Evolutionary conservation across 2,113 vertebrate species (phyloP), one percentile per base, ranked within the genome.

Genomic region (Odobenus rosmarus): DNA sequence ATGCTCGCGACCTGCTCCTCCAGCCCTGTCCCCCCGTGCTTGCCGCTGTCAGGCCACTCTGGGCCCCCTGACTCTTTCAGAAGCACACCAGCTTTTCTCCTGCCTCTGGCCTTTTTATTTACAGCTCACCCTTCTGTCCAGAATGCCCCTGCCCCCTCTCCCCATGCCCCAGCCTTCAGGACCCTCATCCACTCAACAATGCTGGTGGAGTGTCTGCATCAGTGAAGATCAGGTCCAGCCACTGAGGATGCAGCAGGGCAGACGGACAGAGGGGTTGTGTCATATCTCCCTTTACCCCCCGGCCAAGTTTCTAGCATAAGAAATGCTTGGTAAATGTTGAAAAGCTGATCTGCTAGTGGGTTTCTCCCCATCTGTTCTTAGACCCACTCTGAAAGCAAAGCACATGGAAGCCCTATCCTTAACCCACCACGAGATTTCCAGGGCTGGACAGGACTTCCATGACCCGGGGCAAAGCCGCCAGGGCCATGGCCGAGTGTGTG

Each of bases 21-120:
- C 2, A 2, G 49, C 8, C 0, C 14, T 13, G 5, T 23, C 14
- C 4, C 8, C 19, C 16, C 16, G 0, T 0, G 0, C 4, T 13
- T 0, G 1, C 21, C 53, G 53, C 51, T 9, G 1, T 3, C 42
- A 15, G 21, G 53, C 26, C 31, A 16, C 7, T 0, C 13, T 3
- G 51, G n/a, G n/a, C 31, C 72, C 77, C 8, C 26, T 10, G 19
- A 11, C 61, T 26, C 28, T 53, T 26, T 12, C 4, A 2, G 21
- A 23, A 9, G 4, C 39, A 5, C 14, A 3, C 2, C 7, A 4
- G 46, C 55, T 10, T 33, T 72, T 18, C 33, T 31, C 42, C 10
- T 15, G 11, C 39, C 42, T 46, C 55, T 10, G 67, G 31, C 4
- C 23, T 14, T 84, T 84, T n/a, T 15, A 61, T 2, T 39, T 7